These are phyloP conservation scores for Hoplodrina blanda DNA, from an alignment of 2,888 invertebrate genomes.

Conservation along the genomic window DNA sequence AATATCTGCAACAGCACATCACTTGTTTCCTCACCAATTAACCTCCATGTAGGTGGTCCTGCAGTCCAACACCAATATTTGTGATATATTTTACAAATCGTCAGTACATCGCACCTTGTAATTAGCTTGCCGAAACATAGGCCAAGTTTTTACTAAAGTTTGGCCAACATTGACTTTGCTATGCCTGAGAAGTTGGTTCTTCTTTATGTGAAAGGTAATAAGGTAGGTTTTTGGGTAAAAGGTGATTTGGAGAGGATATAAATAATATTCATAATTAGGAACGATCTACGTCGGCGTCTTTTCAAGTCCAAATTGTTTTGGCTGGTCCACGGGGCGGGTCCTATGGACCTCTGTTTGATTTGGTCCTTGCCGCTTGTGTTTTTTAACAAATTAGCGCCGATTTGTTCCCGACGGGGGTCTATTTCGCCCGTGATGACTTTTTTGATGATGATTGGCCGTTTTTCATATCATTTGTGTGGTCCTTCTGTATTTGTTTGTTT, in stretches of 20 bases:
- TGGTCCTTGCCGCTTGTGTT: slow-evolving; percentile 72
- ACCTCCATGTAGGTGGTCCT: slow-evolving; percentile 76
- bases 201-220: slow-evolving; percentile 20
- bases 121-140: slow-evolving; percentile 79
- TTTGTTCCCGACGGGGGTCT: slow-evolving; percentile 70
- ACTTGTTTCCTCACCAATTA: slow-evolving; percentile 57
- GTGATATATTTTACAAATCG: slow-evolving; percentile 75
- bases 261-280: slow-evolving; percentile 59
- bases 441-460: slow-evolving; percentile 72
- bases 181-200: background rate
- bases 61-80: slow-evolving; percentile 78
- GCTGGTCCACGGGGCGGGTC: slow-evolving; percentile 65
- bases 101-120: slow-evolving; percentile 74
- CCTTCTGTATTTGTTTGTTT: slow-evolving; percentile 64
- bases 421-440: slow-evolving; percentile 69
- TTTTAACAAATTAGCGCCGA: slow-evolving; percentile 81
- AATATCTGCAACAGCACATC: slow-evolving; percentile 43
- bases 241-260: background rate
- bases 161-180: slow-evolving; percentile 22
- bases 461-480: slow-evolving; percentile 72
- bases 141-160: slow-evolving; percentile 60
- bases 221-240: slow-evolving; percentile 32
- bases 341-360: slow-evolving; percentile 73
- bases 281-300: slow-evolving; percentile 68
- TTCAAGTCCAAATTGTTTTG: slow-evolving; percentile 67